Evolutionary conservation across 2,888 invertebrate genomes (phyloP), one percentile per base, ranked within the genome.

Genomic region (Hypsopygia costalis): DNA sequence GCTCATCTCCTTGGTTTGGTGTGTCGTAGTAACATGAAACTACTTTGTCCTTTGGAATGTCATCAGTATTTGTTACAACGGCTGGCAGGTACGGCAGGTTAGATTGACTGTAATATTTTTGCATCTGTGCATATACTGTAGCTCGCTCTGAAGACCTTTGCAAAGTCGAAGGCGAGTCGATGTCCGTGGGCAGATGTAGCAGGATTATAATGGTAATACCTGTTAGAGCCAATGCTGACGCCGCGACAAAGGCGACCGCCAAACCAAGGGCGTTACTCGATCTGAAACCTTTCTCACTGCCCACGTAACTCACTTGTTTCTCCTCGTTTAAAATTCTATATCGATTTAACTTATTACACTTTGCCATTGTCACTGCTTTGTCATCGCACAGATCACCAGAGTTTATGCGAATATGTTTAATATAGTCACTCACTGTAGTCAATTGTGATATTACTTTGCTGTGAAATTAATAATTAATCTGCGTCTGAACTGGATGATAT

Each of bases 11-110:
- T 39, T 60, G 58, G 40, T 50, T 57, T 3, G 93, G 91, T 45
- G 91, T 85, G 49, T 90, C 90, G 74, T 94, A 95, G 76, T 95
- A 95, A 64, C 95, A 95, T 7, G 94, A 72, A 5, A 86, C 61
- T n/a, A 83, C 74, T 40, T 53, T 68, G 11, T 34, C 39, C 27
- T 11, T 33, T 30, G 10, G 12, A 12, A 9, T 27, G 12, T 29
- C 36, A 6, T 20, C 8, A 11, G 10, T 25, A 2, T 25, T 25
- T 2, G n/a, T n/a, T n/a, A 3, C 25, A 7, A 7, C 25, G 6
- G 25, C 1, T 1, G 25, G 25, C n/a, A 3, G 2, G 25, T 25
- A 8, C 25, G n/a, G 25, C 2, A n/a, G 25, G n/a, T n/a, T n/a
- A 1, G n/a, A 25, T 3, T 25, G 25, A 6, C 25, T 25, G 6